Conservation (phyloP, 92 coral and sea anemone species). For the Hydrozoanthus gracilis region DNA sequence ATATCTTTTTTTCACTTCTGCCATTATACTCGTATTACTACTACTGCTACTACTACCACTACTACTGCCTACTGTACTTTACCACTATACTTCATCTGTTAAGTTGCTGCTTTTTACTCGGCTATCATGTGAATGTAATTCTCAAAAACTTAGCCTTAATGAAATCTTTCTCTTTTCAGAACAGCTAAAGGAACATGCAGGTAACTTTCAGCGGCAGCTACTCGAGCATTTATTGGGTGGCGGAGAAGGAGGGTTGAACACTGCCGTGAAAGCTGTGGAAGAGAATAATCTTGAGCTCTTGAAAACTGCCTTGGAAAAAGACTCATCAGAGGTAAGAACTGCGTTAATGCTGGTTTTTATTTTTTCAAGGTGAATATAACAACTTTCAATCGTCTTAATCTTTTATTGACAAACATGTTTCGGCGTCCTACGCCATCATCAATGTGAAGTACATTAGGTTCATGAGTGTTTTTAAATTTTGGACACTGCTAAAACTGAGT, state of each 20-base stretch:
- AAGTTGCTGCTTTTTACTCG: too few species aligned
- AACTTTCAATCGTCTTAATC: too few species aligned
- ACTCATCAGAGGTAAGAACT: neutral
- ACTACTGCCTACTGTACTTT: too few species aligned
- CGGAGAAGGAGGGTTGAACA: neutral
- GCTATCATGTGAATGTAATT: too few species aligned
- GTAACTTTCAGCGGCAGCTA: neutral
- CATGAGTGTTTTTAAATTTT: too few species aligned
- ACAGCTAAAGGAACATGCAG: neutral
- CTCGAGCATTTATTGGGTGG: neutral
- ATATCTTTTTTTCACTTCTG: neutral
- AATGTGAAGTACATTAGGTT: too few species aligned
- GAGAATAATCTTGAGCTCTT: neutral
- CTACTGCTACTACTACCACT: neutral
- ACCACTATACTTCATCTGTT: too few species aligned
- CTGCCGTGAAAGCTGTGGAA: neutral
- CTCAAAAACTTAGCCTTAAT: too few species aligned
- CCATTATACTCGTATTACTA: neutral
- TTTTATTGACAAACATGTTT: too few species aligned
- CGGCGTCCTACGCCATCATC: too few species aligned
- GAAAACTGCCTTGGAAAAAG: neutral
- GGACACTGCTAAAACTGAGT: too few species aligned
- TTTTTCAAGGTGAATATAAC: neutral
- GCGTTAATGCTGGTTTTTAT: neutral
- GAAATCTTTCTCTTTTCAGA: neutral